These are phyloP conservation scores for Lycaon pictus DNA, from an alignment of 2,113 vertebrate species.

Conservation along the genomic window DNA sequence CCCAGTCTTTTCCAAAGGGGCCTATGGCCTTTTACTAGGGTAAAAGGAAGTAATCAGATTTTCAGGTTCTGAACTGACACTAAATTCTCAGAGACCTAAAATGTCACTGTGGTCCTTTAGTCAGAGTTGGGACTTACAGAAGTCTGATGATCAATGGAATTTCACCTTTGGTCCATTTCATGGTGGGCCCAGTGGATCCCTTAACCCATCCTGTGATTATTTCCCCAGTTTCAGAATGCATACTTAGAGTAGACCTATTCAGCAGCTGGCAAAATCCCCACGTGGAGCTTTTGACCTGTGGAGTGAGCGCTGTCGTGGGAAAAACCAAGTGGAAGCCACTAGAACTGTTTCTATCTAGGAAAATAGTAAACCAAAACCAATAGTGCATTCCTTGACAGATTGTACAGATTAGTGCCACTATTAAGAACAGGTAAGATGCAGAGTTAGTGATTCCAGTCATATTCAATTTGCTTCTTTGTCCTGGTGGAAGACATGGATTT, in stretches of 20 bases:
- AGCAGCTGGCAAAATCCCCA: too few relatives aligned
- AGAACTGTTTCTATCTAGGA: background rate
- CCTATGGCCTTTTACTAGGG: background rate
- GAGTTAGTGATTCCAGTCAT: background rate
- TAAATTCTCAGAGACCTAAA: background rate
- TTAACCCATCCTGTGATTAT: background rate
- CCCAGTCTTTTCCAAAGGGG: background rate
- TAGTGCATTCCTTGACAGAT: background rate
- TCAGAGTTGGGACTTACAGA: background rate
- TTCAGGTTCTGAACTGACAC: background rate
- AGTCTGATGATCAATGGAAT: background rate
- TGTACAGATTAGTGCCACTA: background rate
- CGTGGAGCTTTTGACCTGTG: background rate
- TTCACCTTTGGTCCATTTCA: background rate
- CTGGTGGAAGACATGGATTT: background rate
- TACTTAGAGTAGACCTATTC: background rate
- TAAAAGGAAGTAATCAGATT: background rate
- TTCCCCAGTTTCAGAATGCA: too few relatives aligned
- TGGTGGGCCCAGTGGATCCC: background rate
- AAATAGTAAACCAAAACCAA: background rate
- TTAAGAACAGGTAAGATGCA: background rate
- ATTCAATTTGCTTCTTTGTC: background rate
- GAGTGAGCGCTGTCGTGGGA: background rate
- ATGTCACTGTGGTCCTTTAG: background rate
- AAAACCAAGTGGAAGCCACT: background rate